Percentiles rank a stretch among this genome's conserved stretches.
phyloP scores from a whole-genome alignment of 2,888 invertebrate species.

The Phortica magna region DNA sequence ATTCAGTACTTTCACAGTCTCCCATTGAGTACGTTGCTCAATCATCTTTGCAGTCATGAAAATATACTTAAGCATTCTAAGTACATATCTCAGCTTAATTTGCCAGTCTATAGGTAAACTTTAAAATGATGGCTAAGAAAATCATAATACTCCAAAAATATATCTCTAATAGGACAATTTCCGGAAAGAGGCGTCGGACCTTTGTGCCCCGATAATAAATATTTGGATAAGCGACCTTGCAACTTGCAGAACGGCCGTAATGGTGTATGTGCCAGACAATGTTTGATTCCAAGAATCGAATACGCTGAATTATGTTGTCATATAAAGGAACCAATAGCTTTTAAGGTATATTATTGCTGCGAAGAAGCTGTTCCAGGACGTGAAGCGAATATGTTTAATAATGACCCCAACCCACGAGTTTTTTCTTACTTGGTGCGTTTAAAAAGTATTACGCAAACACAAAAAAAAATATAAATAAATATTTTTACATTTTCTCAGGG shows the following conservation, averaged over 20 bases:
- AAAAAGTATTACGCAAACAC: neutral
- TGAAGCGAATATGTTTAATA: constrained; percentile 2
- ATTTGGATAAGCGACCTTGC: neutral
- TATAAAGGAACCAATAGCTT: neutral
- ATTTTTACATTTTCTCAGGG: constrained; percentile 1
- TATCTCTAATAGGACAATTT: too few species aligned
- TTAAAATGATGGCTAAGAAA: too few species aligned
- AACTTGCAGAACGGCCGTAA: neutral
- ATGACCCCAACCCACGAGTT: constrained; percentile 19
- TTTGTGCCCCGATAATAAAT: neutral
- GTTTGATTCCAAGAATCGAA: neutral
- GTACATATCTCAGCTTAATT: neutral
- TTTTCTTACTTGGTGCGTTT: constrained; percentile 36
- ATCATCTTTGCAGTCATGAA: neutral
- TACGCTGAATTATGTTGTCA: neutral
- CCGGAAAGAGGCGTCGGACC: neutral
- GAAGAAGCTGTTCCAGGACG: neutral
- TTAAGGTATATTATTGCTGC: neutral
- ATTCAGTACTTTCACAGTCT: too few species aligned
- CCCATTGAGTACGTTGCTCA: neutral
- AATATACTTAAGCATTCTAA: neutral
- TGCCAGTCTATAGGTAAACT: neutral
- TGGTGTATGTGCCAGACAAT: neutral
- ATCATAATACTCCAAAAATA: too few species aligned
- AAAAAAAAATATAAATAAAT: neutral